Evolutionary conservation across 1,140 invertebrate species (phyloP).

Genomic region (Drosophila kepulauana): DNA sequence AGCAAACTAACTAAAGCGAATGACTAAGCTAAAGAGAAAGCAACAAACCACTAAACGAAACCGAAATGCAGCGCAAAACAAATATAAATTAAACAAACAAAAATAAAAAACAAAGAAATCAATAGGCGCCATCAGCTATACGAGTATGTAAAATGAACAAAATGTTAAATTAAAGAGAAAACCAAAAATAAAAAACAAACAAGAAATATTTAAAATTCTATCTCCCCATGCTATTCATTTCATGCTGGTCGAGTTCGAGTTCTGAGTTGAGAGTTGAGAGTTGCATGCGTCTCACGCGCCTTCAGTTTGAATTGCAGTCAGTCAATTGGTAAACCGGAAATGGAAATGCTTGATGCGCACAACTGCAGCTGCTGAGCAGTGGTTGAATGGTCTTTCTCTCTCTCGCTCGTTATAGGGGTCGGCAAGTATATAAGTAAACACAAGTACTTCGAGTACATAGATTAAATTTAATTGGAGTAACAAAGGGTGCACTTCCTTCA

Average conservation of each 20-base stretch:
- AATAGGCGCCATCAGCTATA: slow-evolving; percentile 63
- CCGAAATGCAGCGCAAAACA: slow-evolving; percentile 49
- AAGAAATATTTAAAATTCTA: slow-evolving; percentile 45
- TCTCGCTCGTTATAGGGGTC: slow-evolving; percentile 53
- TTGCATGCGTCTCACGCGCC: background rate
- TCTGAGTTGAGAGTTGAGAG: background rate
- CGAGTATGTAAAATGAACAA: slow-evolving; percentile 73
- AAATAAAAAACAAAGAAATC: background rate
- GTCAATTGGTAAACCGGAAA: slow-evolving; percentile 70
- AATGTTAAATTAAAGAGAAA: slow-evolving; percentile 67
- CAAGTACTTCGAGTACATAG: slow-evolving; percentile 6
- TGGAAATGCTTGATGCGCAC: slow-evolving; percentile 38
- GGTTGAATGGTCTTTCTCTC: slow-evolving; percentile 55
- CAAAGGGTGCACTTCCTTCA: slow-evolving; percentile 40
- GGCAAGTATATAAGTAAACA: slow-evolving; percentile 40
- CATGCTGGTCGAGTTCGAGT: slow-evolving; percentile 2
- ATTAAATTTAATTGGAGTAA: slow-evolving; percentile 61
- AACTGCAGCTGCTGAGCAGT: slow-evolving; percentile 40
- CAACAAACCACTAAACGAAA: slow-evolving; percentile 46
- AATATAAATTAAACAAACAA: background rate
- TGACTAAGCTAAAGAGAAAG: slow-evolving; percentile 54
- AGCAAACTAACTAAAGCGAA: slow-evolving; percentile 75
- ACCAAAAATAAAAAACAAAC: slow-evolving; percentile 52
- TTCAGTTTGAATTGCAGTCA: slow-evolving; percentile 6
- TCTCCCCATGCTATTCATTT: slow-evolving; percentile 50